Conservation (phyloP, 2,797 vertebrate genomes). For the Sebastes kiyomatsui region DNA sequence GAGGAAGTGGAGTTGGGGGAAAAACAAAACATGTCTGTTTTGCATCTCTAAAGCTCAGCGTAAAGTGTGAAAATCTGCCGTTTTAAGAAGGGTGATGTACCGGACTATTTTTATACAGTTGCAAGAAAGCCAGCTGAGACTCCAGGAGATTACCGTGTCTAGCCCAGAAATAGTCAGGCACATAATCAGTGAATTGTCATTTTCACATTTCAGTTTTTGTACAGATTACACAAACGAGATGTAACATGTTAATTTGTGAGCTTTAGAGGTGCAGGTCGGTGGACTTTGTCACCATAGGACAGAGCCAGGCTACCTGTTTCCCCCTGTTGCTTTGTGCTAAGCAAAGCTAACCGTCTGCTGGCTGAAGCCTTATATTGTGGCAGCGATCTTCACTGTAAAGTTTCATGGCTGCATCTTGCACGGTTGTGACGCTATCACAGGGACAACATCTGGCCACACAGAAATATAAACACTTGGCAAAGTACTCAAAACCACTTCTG, state of each 20-base stretch:
- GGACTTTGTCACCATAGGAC: neutral
- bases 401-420: too few species aligned
- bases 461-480: too few species aligned
- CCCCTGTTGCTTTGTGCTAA: neutral
- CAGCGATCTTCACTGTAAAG: too few species aligned
- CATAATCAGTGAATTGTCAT: neutral
- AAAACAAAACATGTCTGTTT: constrained; percentile 18
- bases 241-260: neutral
- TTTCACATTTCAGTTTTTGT: neutral
- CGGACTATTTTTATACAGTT: neutral
- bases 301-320: neutral
- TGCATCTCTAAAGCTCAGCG: neutral
- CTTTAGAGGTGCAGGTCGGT: neutral
- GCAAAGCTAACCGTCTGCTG: neutral
- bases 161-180: neutral
- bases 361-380: too few species aligned
- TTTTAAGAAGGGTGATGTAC: neutral
- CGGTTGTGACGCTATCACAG: too few species aligned
- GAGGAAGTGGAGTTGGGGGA: constrained; percentile 14
- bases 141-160: neutral
- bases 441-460: too few species aligned
- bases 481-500: too few species aligned
- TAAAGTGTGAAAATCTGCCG: neutral
- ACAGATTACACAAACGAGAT: neutral
- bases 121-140: neutral